These are phyloP conservation scores for Dryococelus australis DNA, from an alignment of 2,888 invertebrate genomes.

Conservation along the genomic window DNA sequence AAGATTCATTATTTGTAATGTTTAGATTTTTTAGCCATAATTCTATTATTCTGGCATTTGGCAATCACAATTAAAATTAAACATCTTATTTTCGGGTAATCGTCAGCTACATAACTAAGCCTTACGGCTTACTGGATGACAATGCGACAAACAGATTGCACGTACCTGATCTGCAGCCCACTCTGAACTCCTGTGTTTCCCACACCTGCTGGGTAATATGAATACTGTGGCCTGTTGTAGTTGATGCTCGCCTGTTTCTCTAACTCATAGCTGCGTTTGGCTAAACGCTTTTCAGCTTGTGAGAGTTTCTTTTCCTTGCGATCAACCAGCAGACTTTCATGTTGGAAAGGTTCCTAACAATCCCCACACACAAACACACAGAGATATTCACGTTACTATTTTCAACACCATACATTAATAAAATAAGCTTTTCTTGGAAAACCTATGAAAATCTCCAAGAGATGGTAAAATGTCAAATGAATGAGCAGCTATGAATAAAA, in stretches of 20 bases:
- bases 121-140: neutral
- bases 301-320: constrained; percentile 94
- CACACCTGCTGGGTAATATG: constrained; percentile 54
- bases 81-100: too few species aligned
- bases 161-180: constrained; percentile 50
- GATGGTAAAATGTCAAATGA: too few species aligned
- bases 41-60: too few species aligned
- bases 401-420: neutral
- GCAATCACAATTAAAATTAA: too few species aligned
- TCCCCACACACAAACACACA: too few species aligned
- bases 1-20: too few species aligned
- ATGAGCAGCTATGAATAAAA: too few species aligned
- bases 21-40: too few species aligned
- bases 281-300: constrained; percentile 90
- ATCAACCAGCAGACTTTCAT: constrained; percentile 93
- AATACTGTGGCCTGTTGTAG: constrained; percentile 55
- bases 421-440: too few species aligned
- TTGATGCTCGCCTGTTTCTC: constrained; percentile 87
- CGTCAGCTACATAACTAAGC: too few species aligned
- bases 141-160: neutral
- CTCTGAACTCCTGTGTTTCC: constrained; percentile 49
- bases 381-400: too few species aligned
- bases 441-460: too few species aligned
- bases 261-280: constrained; percentile 91
- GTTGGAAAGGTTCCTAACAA: constrained; percentile 83